Evolutionary conservation across 2,888 invertebrate species (phyloP), one percentile per base, ranked within the genome.

Genomic region (Pelosia muscerda): DNA sequence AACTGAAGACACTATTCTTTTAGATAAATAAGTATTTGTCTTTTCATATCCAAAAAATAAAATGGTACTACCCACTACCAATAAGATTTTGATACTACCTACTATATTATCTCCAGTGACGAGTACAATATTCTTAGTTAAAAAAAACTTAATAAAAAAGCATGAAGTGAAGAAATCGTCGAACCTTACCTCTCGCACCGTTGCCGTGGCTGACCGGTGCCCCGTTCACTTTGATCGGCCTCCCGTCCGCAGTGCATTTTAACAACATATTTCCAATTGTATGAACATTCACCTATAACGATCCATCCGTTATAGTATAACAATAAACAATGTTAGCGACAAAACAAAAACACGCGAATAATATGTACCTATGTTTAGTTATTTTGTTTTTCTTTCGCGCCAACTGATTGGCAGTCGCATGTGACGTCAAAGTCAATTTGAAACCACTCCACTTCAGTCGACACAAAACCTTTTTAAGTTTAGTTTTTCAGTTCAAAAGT

Each of bases 171-270:
- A 55, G 10, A 68, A 71, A 66, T 67, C 10, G 73, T 63, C 76
- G 75, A 81, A 83, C 83, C 92, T 87, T 89, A 94, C 94, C 94
- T 93, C 94, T 93, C 83, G 94, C 92, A 76, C 93, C 92, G 89
- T 90, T 92, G 81, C 90, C 92, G 84, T 93, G 93, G 79, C 79
- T 89, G 78, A 87, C 89, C 77, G 91, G 87, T 58, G 88, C 84
- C 63, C 94, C 94, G 85, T 91, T 95, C 86, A 93, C 94, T 93
- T 94, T 94, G 88, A 95, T 94, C 78, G 92, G 88, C 84, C 93
- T 91, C 81, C 95, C 95, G 86, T 95, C 95, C 74, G 94, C 93
- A 79, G 94, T 94, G 82, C 94, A 95, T 94, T 95, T 95, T 84
- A 95, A 89, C 84, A 95, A 87, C 95, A 95, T 95, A 90, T 85